Percentiles rank a stretch among this genome's conserved stretches.
Evolutionary conservation across 2,888 invertebrate genomes (phyloP).

Genomic region (Beris morrisii): DNA sequence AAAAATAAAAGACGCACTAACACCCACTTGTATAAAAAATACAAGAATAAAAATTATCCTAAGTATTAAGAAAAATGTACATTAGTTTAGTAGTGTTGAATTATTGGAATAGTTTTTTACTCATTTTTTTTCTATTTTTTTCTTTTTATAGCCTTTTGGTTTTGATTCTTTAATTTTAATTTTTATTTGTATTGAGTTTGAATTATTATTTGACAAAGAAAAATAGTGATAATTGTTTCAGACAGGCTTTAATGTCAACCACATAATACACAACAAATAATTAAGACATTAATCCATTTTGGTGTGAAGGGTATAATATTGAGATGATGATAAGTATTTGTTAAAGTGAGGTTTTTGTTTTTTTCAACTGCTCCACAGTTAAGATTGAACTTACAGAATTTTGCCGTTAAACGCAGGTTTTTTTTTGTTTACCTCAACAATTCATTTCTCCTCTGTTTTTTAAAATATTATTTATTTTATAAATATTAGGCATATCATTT

Average conservation of each 20-base stretch:
- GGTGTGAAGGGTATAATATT: slow-evolving; percentile 30
- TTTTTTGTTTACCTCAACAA: too few relatives aligned
- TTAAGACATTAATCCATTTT: slow-evolving; percentile 26
- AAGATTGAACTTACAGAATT: too few relatives aligned
- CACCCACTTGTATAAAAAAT: slow-evolving; percentile 31
- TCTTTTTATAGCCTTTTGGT: slow-evolving; percentile 27
- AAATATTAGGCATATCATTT: too few relatives aligned
- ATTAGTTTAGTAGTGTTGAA: background rate
- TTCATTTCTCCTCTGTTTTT: too few relatives aligned
- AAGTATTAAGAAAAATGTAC: background rate
- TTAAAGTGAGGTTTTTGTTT: too few relatives aligned
- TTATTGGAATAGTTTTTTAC: background rate
- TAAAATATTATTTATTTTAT: too few relatives aligned
- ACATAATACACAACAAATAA: background rate
- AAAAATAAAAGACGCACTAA: slow-evolving; percentile 36
- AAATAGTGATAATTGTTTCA: background rate
- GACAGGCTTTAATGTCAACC: background rate
- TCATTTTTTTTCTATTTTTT: slow-evolving; percentile 12
- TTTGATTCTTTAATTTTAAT: slow-evolving; percentile 3
- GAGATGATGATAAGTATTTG: too few relatives aligned
- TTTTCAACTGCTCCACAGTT: too few relatives aligned
- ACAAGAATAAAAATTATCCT: slow-evolving; percentile 2
- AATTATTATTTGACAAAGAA: slow-evolving; percentile 1
- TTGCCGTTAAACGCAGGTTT: too few relatives aligned
- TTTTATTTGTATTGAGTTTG: slow-evolving; percentile 4